Evolutionary conservation across 2,888 invertebrate genomes (phyloP).

Genomic region (Chirona hameri): DNA sequence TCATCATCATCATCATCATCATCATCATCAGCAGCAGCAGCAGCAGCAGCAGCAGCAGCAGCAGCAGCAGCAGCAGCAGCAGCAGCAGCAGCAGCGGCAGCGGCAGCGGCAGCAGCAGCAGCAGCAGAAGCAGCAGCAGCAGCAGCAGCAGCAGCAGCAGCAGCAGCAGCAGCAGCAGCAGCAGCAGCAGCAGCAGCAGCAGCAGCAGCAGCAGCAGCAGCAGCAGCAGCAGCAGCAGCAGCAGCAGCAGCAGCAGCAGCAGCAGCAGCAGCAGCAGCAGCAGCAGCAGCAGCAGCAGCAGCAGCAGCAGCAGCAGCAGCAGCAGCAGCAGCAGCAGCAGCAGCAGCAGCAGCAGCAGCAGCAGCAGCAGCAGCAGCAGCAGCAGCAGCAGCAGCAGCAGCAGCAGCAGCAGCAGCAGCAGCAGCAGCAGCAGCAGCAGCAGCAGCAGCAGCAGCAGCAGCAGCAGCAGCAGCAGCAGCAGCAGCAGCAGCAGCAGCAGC

Average conservation of each 20-base stretch:
- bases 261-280: slow-evolving; percentile 22
- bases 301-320: slow-evolving; percentile 22
- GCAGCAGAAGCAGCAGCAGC: too few species aligned
- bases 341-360: slow-evolving; percentile 22
- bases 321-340: slow-evolving; percentile 22
- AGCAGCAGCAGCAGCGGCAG: slow-evolving; percentile 22
- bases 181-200: slow-evolving; percentile 22
- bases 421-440: slow-evolving; percentile 22
- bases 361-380: slow-evolving; percentile 5
- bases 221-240: slow-evolving; percentile 6
- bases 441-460: slow-evolving; percentile 22
- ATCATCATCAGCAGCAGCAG: too few species aligned
- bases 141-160: too few species aligned
- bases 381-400: slow-evolving; percentile 4
- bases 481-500: slow-evolving; percentile 22
- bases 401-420: slow-evolving; percentile 2
- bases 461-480: slow-evolving; percentile 22
- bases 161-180: slow-evolving; percentile 22
- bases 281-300: slow-evolving; percentile 22
- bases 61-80: slow-evolving; percentile 22
- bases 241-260: slow-evolving; percentile 22
- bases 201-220: slow-evolving; percentile 22
- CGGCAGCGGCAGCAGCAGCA: too few species aligned
- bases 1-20: too few species aligned
- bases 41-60: slow-evolving; percentile 22